Evolutionary conservation across 1,140 invertebrate species (phyloP).

Genomic region (Euglossa dilemma): DNA sequence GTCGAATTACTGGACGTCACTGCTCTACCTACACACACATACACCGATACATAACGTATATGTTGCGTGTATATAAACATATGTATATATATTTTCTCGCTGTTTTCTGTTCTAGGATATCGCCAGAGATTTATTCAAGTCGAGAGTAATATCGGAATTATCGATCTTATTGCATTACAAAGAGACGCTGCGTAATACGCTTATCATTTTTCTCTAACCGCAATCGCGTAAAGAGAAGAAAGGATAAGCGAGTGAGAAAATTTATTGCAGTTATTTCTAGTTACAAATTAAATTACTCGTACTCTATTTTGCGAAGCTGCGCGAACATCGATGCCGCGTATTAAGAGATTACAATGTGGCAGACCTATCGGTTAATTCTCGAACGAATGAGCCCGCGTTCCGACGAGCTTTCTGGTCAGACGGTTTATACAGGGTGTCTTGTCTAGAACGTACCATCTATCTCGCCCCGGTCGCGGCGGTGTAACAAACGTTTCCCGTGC

Average conservation of each 20-base stretch:
- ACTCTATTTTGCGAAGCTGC: background rate
- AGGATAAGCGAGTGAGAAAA: background rate
- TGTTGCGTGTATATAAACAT: background rate
- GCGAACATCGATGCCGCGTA: background rate
- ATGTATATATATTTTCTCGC: background rate
- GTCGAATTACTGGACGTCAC: slow-evolving; percentile 31
- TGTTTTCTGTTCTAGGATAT: slow-evolving; percentile 9
- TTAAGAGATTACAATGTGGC: background rate
- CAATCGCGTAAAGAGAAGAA: background rate
- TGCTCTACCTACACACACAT: background rate
- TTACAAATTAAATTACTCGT: slow-evolving; percentile 36
- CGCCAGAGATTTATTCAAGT: background rate
- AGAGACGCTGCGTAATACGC: background rate
- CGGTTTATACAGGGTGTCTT: background rate
- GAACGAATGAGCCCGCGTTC: background rate
- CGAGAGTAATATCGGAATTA: background rate
- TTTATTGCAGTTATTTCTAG: background rate
- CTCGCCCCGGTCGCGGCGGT: background rate
- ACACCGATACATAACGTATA: too few species aligned
- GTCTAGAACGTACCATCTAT: background rate
- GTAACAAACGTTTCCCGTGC: background rate
- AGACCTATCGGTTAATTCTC: background rate
- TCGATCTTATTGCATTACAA: slow-evolving; percentile 9
- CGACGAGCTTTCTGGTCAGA: background rate
- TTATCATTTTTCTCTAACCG: background rate